Evolutionary conservation across 2,113 vertebrate species (phyloP), one percentile per base, ranked within the genome.

Genomic region (Stegastes partitus): DNA sequence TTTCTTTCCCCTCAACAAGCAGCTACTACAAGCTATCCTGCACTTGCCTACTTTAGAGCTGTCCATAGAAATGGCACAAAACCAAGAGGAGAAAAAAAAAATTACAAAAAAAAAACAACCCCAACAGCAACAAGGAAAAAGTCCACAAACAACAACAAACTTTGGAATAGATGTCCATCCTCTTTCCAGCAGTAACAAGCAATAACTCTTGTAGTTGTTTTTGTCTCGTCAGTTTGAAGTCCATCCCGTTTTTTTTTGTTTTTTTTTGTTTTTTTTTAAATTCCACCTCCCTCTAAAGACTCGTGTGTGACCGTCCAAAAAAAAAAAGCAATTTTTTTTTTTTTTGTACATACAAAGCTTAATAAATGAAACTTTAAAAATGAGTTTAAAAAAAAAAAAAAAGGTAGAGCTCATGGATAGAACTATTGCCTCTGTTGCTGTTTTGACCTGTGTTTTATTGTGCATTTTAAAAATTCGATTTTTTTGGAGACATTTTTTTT

Each of bases 111-210:
- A 47, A 82, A 74, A n/a, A n/a, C n/a, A n/a, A n/a, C n/a, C n/a
- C n/a, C 31, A 70, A 51, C 85, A 74, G 75, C 75, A 83, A 82
- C 78, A 55, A 79, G 11, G 62, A 74, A 84, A 80, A 74, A 49
- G 18, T 82, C 61, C 66, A n/a, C n/a, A 70, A 76, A 83, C 57
- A 6, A 56, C 77, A 45, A 74, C 26, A 86, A 64, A 77, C 82
- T 79, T 85, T 91, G 74, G 79, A 87, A 80, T 70, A 86, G 81
- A 86, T 45, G 79, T 88, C 83, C 77, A 79, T 89, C 80, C 70
- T 92, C 45, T 87, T 68, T 90, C 93, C 92, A 94, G 93, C 94
- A 93, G 91, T 92, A 93, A 93, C 73, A 87, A 95, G 95, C 95
- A 95, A 95, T 95, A 95, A 95, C 86, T 88, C 81, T 53, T 81